Conservation (phyloP, 2,888 invertebrate genomes). For the Podabrus alpinus region DNA sequence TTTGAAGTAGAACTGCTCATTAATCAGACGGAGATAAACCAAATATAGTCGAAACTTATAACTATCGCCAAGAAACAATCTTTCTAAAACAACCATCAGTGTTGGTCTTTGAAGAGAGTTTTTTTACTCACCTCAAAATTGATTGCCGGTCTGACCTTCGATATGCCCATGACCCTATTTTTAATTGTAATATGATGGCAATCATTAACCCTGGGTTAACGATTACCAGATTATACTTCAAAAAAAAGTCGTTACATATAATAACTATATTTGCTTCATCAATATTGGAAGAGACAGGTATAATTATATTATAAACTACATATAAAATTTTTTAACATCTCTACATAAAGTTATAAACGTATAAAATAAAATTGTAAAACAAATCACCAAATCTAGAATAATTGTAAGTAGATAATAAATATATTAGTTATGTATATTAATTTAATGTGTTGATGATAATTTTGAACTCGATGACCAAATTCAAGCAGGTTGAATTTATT, state of each 20-base stretch:
- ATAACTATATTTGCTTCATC: background rate
- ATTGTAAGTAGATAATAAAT: constrained; percentile 7
- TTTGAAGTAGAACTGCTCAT: no score
- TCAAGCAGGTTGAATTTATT: constrained; percentile 35
- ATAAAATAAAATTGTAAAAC: constrained; percentile 19
- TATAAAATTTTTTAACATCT: constrained; percentile 20
- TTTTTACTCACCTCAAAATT: no score
- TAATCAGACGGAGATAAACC: no score
- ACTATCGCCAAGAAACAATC: no score
- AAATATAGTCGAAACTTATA: no score
- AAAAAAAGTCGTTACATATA: background rate
- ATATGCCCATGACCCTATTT: no score
- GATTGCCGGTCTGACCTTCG: no score
- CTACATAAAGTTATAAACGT: constrained; percentile 17
- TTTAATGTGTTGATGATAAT: constrained; percentile 2
- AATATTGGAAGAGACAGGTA: constrained; percentile 25
- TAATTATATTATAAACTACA: constrained; percentile 23
- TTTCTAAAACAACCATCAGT: no score
- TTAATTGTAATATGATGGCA: no score
- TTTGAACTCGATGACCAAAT: constrained; percentile 5
- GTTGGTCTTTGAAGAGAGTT: no score
- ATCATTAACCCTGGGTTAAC: no score
- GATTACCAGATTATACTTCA: no score
- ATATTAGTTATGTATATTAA: background rate
- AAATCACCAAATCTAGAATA: constrained; percentile 14